Percentiles rank a stretch among this genome's conserved stretches.
These are phyloP conservation scores for Zaprionus vittiger DNA, from an alignment of 1,140 invertebrate genomes.

Conservation along the genomic window DNA sequence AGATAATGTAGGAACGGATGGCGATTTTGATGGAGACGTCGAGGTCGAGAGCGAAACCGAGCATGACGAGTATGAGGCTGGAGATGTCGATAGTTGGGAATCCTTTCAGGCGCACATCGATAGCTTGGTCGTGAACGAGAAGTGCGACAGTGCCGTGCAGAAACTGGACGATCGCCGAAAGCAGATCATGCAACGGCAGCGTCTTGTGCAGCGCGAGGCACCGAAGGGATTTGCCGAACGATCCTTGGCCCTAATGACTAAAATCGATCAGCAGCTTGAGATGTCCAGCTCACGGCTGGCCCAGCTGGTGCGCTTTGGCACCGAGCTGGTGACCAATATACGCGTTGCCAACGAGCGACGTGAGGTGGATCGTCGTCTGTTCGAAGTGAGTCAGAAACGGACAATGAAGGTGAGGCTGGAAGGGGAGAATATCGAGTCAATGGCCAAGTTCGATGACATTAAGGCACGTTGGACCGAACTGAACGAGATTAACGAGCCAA, in stretches of 20 bases:
- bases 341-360: slow-evolving; percentile 89
- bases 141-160: slow-evolving; percentile 49
- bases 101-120: slow-evolving; percentile 67
- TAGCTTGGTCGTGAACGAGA: slow-evolving; percentile 42
- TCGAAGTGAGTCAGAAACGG: slow-evolving; percentile 84
- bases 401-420: slow-evolving; percentile 51
- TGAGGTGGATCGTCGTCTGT: slow-evolving; percentile 86
- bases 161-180: slow-evolving; percentile 52
- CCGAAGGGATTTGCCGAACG: slow-evolving; percentile 56
- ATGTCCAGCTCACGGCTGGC: slow-evolving; percentile 59
- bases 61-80: slow-evolving; percentile 29
- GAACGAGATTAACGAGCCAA: slow-evolving; percentile 90
- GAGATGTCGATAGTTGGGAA: slow-evolving; percentile 51
- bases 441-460: slow-evolving; percentile 89
- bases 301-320: slow-evolving; percentile 87
- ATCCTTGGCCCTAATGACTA: slow-evolving; percentile 45
- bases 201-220: slow-evolving; percentile 43
- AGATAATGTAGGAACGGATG: slow-evolving; percentile 36
- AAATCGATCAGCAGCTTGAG: slow-evolving; percentile 76
- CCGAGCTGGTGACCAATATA: slow-evolving; percentile 90
- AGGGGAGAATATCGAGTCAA: slow-evolving; percentile 59
- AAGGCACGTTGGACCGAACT: slow-evolving; percentile 90
- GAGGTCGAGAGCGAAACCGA: slow-evolving; percentile 28
- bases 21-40: slow-evolving; percentile 18
- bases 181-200: slow-evolving; percentile 41